Evolutionary conservation across 30 jellyfish, hydroid and myxozoan species (phyloP).

Genomic region (Turritopsis rubra): DNA sequence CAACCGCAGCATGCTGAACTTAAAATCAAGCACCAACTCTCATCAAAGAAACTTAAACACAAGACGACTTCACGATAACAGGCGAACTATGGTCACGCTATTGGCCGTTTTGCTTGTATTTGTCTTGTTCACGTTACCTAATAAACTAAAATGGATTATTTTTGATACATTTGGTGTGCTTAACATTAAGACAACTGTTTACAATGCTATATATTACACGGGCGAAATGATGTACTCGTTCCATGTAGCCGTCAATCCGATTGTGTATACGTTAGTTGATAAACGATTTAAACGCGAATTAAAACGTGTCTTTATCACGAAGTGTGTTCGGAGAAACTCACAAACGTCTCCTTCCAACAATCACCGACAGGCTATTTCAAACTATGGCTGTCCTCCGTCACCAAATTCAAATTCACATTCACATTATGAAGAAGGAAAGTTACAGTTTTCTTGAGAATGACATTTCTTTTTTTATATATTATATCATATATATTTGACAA

Average conservation of each 20-base stretch:
- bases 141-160: conserved; percentile 7
- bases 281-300: not conserved
- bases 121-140: conserved; percentile 6
- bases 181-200: not conserved
- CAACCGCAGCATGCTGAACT: not conserved
- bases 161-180: not conserved
- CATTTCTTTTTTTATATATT: no score
- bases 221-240: not conserved
- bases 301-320: not conserved
- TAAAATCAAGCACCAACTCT: not conserved
- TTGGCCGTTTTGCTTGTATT: not conserved
- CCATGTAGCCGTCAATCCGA: not conserved
- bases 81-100: conserved; percentile 5
- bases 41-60: not conserved
- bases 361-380: not conserved
- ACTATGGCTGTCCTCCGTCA: not conserved
- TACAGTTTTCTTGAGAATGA: not conserved
- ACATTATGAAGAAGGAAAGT: not conserved
- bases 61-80: not conserved
- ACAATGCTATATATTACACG: not conserved
- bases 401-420: not conserved
- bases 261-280: not conserved
- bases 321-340: not conserved
- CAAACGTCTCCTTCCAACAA: not conserved
- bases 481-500: no score